Evolutionary conservation across 2,888 invertebrate species (phyloP), one percentile per base, ranked within the genome.

Genomic region (Noctua fimbriata): DNA sequence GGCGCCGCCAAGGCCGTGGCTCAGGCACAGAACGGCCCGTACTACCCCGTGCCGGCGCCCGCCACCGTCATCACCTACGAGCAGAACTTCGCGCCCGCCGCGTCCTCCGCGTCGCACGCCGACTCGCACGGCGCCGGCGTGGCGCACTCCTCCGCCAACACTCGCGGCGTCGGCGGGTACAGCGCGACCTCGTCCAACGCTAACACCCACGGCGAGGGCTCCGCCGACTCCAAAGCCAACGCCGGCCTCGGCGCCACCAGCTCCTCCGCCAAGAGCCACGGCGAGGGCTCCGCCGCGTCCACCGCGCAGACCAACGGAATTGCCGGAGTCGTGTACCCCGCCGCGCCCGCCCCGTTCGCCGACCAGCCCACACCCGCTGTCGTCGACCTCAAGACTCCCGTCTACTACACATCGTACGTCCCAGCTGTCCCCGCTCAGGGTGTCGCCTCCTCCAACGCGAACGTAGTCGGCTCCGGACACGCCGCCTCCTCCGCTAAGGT

Each of bases 21-120:
- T 24, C 84, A 88, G 67, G 83, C 87, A 5, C 80, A 89, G 1
- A 79, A 85, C 88, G 91, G 92, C 2, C 89, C 87, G 21, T 96
- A 94, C 91, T 95, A 94, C 88, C 88, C 93, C 3, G 87, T 95
- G 28, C 95, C 95, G 0, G 93, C 92, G 16, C 95, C 96, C 1
- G 95, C 94, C 0, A 92, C 93, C 21, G 90, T 96, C 73, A 90
- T 95, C 82, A 92, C 96, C 16, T 96, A 96, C 89, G 91, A 95
- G 81, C 95, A 96, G 84, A 94, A 94, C 91, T 94, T 94, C 72
- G 93, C 81, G 18, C 84, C 75, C 16, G 92, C 90, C 41, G 81
- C 84, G 1, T 90, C 93, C 1, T 92, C 95, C 0, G 80, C 90
- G 47, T 92, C 96, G 10, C 92, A 92, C 52, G 95, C 92, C 1